These are phyloP conservation scores for Rhysida immarginata DNA, from an alignment of 1,140 invertebrate species.

Conservation along the genomic window DNA sequence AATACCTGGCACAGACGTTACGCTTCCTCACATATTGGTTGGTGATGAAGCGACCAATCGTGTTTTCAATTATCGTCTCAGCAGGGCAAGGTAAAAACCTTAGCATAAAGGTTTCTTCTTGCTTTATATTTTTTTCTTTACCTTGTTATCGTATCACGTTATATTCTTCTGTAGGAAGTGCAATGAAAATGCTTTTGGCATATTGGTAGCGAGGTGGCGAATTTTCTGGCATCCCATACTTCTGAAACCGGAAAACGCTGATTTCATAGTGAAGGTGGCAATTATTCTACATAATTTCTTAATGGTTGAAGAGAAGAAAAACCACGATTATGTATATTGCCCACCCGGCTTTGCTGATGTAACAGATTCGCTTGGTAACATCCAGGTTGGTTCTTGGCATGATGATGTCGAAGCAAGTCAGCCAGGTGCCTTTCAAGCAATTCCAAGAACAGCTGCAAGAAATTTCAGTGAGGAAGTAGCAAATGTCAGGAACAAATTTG, in stretches of 20 bases:
- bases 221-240: neutral
- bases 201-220: neutral
- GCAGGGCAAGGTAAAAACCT: constrained; percentile 15
- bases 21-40: constrained; percentile 22
- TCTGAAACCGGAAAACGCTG: neutral
- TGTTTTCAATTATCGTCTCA: constrained; percentile 25
- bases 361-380: neutral
- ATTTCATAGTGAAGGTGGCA: neutral
- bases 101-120: constrained; percentile 22
- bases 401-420: neutral
- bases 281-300: neutral
- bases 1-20: neutral
- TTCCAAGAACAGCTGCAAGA: neutral
- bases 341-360: neutral
- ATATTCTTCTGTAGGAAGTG: too few relatives aligned
- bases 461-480: neutral
- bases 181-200: neutral
- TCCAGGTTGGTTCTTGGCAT: neutral
- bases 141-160: too few relatives aligned
- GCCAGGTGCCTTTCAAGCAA: neutral
- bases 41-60: constrained; percentile 28
- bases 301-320: neutral
- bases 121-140: constrained; percentile 10
- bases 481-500: neutral
- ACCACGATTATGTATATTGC: neutral